Conservation (phyloP, 2,113 vertebrate genomes). For the Boleophthalmus pectinirostris region DNA sequence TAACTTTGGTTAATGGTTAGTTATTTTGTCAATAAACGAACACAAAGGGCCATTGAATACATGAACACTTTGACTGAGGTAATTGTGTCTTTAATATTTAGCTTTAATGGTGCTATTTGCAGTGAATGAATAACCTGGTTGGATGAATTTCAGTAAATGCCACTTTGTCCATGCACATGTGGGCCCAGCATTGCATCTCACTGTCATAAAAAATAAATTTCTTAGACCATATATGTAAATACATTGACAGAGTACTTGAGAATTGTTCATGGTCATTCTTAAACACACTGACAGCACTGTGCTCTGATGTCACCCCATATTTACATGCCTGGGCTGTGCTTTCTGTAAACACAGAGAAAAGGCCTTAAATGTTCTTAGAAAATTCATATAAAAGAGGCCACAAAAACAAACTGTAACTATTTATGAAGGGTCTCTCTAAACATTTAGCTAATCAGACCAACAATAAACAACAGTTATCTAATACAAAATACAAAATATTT, state of each 20-base stretch:
- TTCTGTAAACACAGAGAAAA: slow-evolving; percentile 59
- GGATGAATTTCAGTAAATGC: slow-evolving; percentile 11
- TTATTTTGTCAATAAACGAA: neutral
- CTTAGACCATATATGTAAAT: no score
- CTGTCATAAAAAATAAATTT: neutral
- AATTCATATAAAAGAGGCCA: slow-evolving; percentile 8
- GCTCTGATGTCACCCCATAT: slow-evolving; percentile 53
- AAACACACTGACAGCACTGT: slow-evolving; percentile 9
- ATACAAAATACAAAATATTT: neutral
- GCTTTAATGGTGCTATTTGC: neutral
- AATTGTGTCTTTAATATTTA: neutral
- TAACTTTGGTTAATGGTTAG: neutral
- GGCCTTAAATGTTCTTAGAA: slow-evolving; percentile 36
- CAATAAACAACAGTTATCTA: neutral
- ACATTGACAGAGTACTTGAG: neutral
- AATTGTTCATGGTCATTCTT: slow-evolving; percentile 5
- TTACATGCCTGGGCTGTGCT: slow-evolving; percentile 47
- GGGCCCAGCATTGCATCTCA: slow-evolving; percentile 9
- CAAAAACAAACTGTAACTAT: neutral
- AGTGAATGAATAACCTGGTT: slow-evolving; percentile 22
- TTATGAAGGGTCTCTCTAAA: no score
- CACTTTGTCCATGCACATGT: neutral
- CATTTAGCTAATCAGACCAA: neutral
- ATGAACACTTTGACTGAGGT: neutral
- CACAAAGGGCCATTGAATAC: neutral